Evolutionary conservation across 2,797 vertebrate species (phyloP), one percentile per base, ranked within the genome.

Genomic region (Enteromius mattozi): DNA sequence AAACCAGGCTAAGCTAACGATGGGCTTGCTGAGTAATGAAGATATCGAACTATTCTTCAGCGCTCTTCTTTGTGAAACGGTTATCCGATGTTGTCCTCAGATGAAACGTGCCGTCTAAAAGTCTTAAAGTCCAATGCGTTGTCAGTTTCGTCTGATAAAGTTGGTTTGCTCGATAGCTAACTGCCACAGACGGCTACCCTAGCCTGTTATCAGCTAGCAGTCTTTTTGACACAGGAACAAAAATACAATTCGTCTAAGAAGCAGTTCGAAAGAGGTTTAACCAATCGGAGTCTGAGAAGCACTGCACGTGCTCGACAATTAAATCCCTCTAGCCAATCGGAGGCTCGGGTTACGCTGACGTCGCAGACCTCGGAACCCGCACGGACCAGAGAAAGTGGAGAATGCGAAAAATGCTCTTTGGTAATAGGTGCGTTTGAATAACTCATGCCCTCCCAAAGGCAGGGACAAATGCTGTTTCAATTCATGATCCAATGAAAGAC

Each of bases 191-290:
- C 45, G 6, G 76, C 70, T 76, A 68, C 9, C 37, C 47, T 47
- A 51, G 61, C 79, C 24, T 19, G 30, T 84, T 81, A 21, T 74
- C 75, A 81, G 82, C 82, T 86, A 84, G 77, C 81, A 37, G 84
- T 88, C 91, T 91, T 93, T 95, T 93, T 95, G 93, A 95, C 94
- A 95, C 95, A 95, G 95, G 94, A 96, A 96, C 95, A 95, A 95
- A 95, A 95, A 95, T 95, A 95, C 91, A 87, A 91, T 90, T 84
- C 84, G 85, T 78, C 75, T 87, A 93, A 93, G 81, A 85, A 88
- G 24, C 70, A 91, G 92, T 91, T 74, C 68, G 90, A 89, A 80
- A 59, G 61, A 24, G 17, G 54, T 17, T 9, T 1, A 56, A 82
- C 95, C 95, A 95, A 96, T 95, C 81, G 78, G 69, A 56, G 12